Conservation (phyloP, 1,140 invertebrate genomes). For the Calephelis virginiensis region DNA sequence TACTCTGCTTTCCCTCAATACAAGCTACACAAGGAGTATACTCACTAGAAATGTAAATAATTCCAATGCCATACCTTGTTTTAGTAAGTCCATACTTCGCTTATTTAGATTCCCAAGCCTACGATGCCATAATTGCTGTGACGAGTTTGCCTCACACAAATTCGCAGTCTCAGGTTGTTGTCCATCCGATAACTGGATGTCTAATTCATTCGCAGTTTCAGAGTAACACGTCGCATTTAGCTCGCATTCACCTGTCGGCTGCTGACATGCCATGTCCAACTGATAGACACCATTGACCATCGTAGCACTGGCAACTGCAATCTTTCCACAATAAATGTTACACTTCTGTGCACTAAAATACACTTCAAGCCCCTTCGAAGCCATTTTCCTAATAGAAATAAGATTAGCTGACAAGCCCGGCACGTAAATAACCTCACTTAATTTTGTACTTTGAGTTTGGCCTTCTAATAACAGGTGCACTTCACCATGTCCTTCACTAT, state of each 20-base stretch:
- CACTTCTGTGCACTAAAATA: constrained; percentile 30
- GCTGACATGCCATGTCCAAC: constrained; percentile 25
- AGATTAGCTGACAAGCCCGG: constrained; percentile 34
- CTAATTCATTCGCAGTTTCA: not conserved
- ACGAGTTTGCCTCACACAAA: constrained; percentile 16
- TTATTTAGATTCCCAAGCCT: constrained; percentile 23
- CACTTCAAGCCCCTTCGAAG: constrained; percentile 30
- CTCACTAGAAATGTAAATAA: constrained; percentile 26
- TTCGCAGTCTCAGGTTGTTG: not conserved
- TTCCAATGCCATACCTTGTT: constrained; percentile 34
- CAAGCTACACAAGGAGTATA: constrained; percentile 20
- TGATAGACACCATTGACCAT: constrained; percentile 32
- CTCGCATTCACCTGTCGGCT: not conserved
- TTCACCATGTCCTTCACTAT: not conserved
- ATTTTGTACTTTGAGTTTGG: too few species aligned
- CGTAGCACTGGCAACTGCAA: not conserved
- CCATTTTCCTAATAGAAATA: constrained; percentile 32
- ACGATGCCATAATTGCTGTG: constrained; percentile 33
- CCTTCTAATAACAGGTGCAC: too few species aligned
- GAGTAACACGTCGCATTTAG: too few species aligned
- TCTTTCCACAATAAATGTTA: constrained; percentile 30
- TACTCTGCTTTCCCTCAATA: constrained; percentile 14
- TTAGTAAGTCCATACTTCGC: constrained; percentile 7
- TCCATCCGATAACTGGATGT: constrained; percentile 1
- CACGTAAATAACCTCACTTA: constrained; percentile 35